Base-by-base conservation (phyloP, 2,888 invertebrate species). In the Agrotis puta region DNA sequence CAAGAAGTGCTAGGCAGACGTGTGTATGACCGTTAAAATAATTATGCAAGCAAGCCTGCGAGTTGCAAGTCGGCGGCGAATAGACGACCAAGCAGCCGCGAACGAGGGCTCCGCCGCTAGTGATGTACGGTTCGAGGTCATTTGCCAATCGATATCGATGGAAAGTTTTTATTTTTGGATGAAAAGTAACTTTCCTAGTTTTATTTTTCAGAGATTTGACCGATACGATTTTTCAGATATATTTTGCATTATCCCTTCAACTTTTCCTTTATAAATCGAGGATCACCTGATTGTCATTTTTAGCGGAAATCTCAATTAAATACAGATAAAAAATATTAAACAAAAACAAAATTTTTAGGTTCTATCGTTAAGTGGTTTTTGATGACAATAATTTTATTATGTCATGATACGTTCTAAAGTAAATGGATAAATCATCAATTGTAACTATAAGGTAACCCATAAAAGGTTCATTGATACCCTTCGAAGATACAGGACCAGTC, bases 11-110 rank as follows among this genome's bases (percentile, higher is more conserved):
- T 73, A 74, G 59, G 61, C 74, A 68, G 75, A 71, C 64, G 76
- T 61, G 68, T 70, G 77, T 72, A 69, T 83, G 89, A 87, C 92
- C 89, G 90, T 90, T 92, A 90, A 88, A 87, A 88, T 91, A 94
- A 94, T 94, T 94, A 94, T 94, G 94, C 94, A 94, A 89, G 89
- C 83, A 75, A 90, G 92, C 88, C 86, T 86, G 89, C 81, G 87
- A 89, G 88, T 85, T 89, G 92, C 91, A 88, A 88, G 88, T 81
- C 83, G 77, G 9, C 83, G 74, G 76, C 79, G 83, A 83, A 87
- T 87, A 89, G 87, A 86, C 87, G 88, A 83, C 85, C 85, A 87
- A 88, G 85, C 89, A 81, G 82, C 89, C 86, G 81, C 90, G 83
- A 87, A 87, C 88, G 89, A 88, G 92, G 89, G 89, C 90, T 90